Evolutionary conservation across 2,113 vertebrate genomes (phyloP), one percentile per base, ranked within the genome.

Genomic region (Todiramphus saurophagus): DNA sequence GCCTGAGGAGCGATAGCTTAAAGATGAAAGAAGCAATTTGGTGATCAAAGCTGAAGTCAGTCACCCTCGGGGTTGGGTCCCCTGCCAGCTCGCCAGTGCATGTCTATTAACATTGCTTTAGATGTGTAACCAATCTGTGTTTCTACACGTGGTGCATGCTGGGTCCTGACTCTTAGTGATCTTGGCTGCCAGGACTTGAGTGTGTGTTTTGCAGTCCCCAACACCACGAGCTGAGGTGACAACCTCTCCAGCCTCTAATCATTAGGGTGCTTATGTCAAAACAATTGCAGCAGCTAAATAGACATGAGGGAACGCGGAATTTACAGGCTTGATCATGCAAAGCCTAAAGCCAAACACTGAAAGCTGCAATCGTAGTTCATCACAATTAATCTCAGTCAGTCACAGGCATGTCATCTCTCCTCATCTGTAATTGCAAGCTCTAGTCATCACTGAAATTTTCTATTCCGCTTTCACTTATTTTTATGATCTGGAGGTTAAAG

Each of bases 121-220:
- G 77, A 9, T n/a, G n/a, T 58, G 73, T 41, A 66, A 41, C 41
- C 14, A 7, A 2, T 44, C 53, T 66, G 70, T 58, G 6, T 64
- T 14, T 48, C 76, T 33, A 24, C 5, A 1, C 1, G 0, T n/a
- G 41, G 24, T 14, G 37, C 2, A 0, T 41, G 16, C 31, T 43
- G 30, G 16, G 59, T 67, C 44, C 28, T 46, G 46, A 28, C 33
- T 70, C 28, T 35, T 35, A 73, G 58, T 1, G 3, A 33, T 3
- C 2, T 1, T 3, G 43, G 51, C 58, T 83, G 67, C 73, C 44
- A 24, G 68, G 68, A 27, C 33, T 50, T 5, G 15, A 55, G 62
- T 37, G 62, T 10, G 4, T 63, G 62, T 82, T 88, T 72, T 60
- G 70, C 30, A 20, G 53, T 55, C 35, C 76, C 43, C 58, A 73